Evolutionary conservation across 2,113 vertebrate species (phyloP).

Genomic region (Heterochromis multidens): DNA sequence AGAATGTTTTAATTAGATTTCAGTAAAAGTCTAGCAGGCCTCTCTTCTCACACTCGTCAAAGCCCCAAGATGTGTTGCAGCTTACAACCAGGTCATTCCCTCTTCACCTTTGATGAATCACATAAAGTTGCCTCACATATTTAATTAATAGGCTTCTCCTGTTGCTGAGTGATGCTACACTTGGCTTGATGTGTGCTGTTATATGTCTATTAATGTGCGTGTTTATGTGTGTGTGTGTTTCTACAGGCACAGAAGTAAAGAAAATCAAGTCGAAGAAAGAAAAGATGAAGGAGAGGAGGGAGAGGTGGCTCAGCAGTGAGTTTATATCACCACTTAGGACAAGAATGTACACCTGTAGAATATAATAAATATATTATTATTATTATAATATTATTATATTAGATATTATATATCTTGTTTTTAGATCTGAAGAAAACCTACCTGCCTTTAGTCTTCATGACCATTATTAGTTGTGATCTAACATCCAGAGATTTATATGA

Average conservation of each 20-base stretch:
- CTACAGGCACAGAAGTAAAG: slow-evolving; percentile 73
- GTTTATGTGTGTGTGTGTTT: not conserved
- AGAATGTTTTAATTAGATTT: too few species aligned
- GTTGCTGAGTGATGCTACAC: not conserved
- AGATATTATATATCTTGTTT: too few species aligned
- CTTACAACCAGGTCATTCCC: too few species aligned
- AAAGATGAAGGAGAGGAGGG: slow-evolving; percentile 87
- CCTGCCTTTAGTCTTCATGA: too few species aligned
- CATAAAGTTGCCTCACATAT: not conserved
- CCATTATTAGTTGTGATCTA: too few species aligned
- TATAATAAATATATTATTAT: too few species aligned
- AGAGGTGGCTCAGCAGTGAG: slow-evolving; percentile 91
- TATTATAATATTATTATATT: too few species aligned
- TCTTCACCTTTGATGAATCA: not conserved
- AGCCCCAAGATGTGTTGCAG: too few species aligned
- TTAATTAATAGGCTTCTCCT: not conserved
- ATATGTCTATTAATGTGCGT: not conserved
- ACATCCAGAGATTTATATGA: too few species aligned
- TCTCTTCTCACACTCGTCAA: too few species aligned
- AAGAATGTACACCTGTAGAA: not conserved
- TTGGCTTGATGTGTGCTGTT: not conserved
- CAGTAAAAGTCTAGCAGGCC: too few species aligned
- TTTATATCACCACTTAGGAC: not conserved
- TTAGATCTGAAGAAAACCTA: too few species aligned
- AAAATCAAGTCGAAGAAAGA: slow-evolving; percentile 84